Conservation (phyloP, 1,140 invertebrate genomes). For the Aphaenogaster ashmeadi region DNA sequence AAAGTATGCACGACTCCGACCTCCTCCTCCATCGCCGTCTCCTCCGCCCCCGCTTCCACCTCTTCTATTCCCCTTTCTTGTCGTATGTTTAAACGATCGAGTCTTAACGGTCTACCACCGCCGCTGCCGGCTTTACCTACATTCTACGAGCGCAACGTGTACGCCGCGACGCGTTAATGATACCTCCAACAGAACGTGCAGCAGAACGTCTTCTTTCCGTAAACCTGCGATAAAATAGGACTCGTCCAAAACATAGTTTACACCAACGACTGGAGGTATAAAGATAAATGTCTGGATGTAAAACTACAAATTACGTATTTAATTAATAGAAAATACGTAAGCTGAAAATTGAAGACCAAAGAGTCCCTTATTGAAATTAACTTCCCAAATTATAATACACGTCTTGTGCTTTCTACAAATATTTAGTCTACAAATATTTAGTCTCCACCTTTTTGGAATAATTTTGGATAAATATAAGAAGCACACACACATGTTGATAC, state of each 20-base stretch:
- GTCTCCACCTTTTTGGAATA: not conserved
- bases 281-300: not conserved
- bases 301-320: not conserved
- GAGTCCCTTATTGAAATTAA: not conserved
- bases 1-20: conserved; percentile 77
- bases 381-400: not conserved
- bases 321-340: not conserved
- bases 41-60: conserved; percentile 57
- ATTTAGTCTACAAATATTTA: not conserved
- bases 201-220: not conserved
- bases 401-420: not conserved
- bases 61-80: conserved; percentile 74
- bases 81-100: conserved; percentile 83
- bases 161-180: conserved; percentile 42
- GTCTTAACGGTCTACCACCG: conserved; percentile 83
- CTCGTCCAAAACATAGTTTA: not conserved
- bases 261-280: not conserved
- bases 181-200: not conserved
- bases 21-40: conserved; percentile 57
- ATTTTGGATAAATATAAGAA: not conserved
- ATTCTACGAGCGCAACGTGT: conserved; percentile 78
- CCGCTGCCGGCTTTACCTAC: conserved; percentile 79
- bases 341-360: not conserved
- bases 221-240: not conserved
- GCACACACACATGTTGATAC: not conserved